Evolutionary conservation across 1,140 invertebrate species (phyloP).

Genomic region (Akabosia matsudoensis): DNA sequence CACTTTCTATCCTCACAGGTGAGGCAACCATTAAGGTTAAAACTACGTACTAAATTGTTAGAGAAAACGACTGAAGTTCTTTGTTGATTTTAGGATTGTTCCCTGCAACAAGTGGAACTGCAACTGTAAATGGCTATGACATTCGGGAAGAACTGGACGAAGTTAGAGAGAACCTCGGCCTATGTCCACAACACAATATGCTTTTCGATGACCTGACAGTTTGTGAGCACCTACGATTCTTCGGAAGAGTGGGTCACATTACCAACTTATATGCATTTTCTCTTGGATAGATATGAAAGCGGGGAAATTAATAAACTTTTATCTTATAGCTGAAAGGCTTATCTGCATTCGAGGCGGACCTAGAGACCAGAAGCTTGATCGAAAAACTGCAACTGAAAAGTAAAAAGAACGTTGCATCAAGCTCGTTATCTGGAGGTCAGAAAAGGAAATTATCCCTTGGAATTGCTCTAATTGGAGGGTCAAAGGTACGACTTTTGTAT

Average conservation of each 20-base stretch:
- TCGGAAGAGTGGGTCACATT: constrained; percentile 62
- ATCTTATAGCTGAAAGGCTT: constrained; percentile 32
- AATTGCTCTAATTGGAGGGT: constrained; percentile 70
- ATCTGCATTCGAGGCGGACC: constrained; percentile 10
- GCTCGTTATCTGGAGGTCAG: constrained; percentile 77
- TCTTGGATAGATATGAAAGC: neutral
- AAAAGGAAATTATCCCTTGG: constrained; percentile 80
- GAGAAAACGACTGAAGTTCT: too few species aligned
- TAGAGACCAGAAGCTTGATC: constrained; percentile 26
- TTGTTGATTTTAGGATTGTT: constrained; percentile 7
- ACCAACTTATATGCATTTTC: neutral
- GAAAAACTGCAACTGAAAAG: constrained; percentile 58
- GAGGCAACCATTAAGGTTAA: neutral
- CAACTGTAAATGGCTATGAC: constrained; percentile 65
- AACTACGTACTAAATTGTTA: neutral
- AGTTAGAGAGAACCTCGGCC: constrained; percentile 69
- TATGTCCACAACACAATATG: constrained; percentile 94
- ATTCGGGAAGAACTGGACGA: constrained; percentile 59
- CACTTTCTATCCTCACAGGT: constrained; percentile 79
- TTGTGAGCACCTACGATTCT: constrained; percentile 82
- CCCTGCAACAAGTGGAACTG: constrained; percentile 64
- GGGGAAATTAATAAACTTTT: neutral
- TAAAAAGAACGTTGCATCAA: constrained; percentile 64
- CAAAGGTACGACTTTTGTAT: constrained; percentile 47
- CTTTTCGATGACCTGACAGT: constrained; percentile 87